Evolutionary conservation across 2,113 vertebrate species (phyloP).

Genomic region (Erpornis zantholeuca): DNA sequence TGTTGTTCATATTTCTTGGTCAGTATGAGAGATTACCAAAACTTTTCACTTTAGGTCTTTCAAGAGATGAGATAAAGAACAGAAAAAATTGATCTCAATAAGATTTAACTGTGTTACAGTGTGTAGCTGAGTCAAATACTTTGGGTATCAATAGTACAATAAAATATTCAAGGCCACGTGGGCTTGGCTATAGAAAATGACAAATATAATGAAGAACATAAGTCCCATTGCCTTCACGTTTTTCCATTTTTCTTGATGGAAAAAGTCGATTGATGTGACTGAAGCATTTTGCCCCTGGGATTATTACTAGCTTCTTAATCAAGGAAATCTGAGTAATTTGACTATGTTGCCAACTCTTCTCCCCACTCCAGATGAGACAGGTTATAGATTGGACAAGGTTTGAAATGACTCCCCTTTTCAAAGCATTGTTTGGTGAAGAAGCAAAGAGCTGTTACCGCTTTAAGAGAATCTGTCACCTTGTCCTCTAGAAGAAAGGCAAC

Average conservation of each 20-base stretch:
- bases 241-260: background rate
- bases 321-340: background rate
- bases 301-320: background rate
- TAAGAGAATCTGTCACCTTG: conserved; percentile 51
- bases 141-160: background rate
- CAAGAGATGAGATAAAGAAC: background rate
- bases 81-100: background rate
- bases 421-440: conserved; percentile 1
- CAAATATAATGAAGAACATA: background rate
- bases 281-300: background rate
- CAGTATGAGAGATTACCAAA: background rate
- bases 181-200: background rate
- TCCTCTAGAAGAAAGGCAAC: conserved; percentile 44
- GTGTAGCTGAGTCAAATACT: background rate
- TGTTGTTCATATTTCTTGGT: background rate
- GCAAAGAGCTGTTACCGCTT: background rate
- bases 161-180: background rate
- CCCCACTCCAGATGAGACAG: background rate
- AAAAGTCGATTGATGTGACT: background rate
- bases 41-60: background rate
- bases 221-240: background rate
- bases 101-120: background rate
- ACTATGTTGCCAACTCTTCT: background rate
- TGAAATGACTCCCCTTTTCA: background rate
- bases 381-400: background rate